Evolutionary conservation across 2,797 vertebrate species (phyloP).

Genomic region (Paramormyrops hopkinsi): DNA sequence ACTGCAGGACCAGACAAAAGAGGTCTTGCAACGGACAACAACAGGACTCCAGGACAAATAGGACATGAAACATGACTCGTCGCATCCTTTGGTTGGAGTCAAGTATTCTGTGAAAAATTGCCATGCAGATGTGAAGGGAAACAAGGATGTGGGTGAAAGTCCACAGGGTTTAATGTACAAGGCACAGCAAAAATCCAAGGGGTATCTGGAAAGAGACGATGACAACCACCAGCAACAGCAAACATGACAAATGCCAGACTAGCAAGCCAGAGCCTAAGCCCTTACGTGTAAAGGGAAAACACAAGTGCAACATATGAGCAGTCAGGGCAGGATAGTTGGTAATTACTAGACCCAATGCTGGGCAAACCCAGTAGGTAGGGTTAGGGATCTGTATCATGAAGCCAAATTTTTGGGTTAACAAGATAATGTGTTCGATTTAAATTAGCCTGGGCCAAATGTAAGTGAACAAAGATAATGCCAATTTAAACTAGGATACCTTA

Average conservation of each 20-base stretch:
- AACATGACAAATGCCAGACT: neutral
- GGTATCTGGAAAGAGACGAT: neutral
- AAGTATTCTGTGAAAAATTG: neutral
- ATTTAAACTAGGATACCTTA: neutral
- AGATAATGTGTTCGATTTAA: neutral
- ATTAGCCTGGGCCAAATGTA: neutral
- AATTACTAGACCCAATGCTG: neutral
- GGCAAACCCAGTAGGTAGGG: neutral
- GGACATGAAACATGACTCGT: too few species aligned
- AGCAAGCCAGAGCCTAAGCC: neutral
- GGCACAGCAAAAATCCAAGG: neutral
- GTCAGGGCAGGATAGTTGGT: neutral
- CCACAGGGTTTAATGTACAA: neutral
- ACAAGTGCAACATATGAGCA: neutral
- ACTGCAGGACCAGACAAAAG: neutral
- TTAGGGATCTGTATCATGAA: neutral
- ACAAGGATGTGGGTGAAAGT: neutral
- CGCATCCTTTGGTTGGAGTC: neutral
- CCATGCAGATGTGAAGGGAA: neutral
- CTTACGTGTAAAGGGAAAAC: neutral
- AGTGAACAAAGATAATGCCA: neutral
- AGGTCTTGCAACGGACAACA: neutral
- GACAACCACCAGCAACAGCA: neutral
- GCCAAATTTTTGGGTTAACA: neutral
- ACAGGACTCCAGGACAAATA: neutral